Base-by-base conservation (phyloP, 2,888 invertebrate genomes). In the Lathronympha strigana region DNA sequence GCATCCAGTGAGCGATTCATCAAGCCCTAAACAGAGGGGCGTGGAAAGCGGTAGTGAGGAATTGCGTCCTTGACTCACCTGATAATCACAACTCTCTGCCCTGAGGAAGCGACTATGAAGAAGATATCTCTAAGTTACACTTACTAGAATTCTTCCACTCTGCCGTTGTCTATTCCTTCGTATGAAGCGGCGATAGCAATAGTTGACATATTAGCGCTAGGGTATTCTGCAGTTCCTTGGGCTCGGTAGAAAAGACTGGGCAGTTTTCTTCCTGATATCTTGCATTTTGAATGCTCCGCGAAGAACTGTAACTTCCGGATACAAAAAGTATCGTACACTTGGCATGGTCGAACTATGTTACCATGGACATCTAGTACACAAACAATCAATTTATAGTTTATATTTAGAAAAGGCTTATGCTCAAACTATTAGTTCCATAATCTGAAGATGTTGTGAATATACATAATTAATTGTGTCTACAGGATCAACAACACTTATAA, bases 81-180 rank as follows among this genome's bases (percentile, higher is more conserved):
- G n/a, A n/a, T n/a, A n/a, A n/a, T n/a, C n/a, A n/a, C n/a, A n/a
- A n/a, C n/a, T n/a, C n/a, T n/a, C n/a, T n/a, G n/a, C n/a, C n/a
- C n/a, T n/a, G n/a, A n/a, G n/a, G n/a, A n/a, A n/a, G n/a, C n/a
- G n/a, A n/a, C n/a, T n/a, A n/a, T n/a, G n/a, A n/a, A n/a, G n/a
- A n/a, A n/a, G 23, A 13, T n/a, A 13, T 4, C 13, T 25, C 23
- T 11, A 21, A 6, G 8, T 43, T 19, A 19, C 2, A 43, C 9
- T 5, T 43, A 40, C 17, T 11, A 31, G 19, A 82, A 81, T 47
- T 81, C 77, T 0, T 69, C 72, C 31, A 83, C 68, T 23, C 66
- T 76, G 4, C 73, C 78, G 21, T 71, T 74, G 0, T 33, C 21
- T 2, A 78, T 61, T 1, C 81, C 81, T 21, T 51, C 69, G 1